These are phyloP conservation scores for Anthopleura xanthogrammica DNA, from an alignment of 92 coral and sea anemone genomes.

Conservation along the genomic window DNA sequence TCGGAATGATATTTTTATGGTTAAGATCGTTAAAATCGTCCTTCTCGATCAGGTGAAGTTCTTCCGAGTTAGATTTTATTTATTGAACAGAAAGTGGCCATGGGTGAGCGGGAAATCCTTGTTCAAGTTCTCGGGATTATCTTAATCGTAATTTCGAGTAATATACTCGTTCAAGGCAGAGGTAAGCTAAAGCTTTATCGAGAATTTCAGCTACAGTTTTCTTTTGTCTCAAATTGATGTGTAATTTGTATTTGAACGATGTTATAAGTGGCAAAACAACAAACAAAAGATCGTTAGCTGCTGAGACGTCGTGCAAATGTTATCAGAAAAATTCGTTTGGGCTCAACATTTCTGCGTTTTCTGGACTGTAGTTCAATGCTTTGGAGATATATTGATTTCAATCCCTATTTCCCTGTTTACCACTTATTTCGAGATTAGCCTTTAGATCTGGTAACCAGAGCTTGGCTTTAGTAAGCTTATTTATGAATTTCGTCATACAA, in stretches of 20 bases:
- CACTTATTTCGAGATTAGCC: too few species aligned
- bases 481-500: too few species aligned
- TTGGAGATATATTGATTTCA: too few species aligned
- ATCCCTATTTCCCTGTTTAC: too few species aligned
- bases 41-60: neutral
- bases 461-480: too few species aligned
- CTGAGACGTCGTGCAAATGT: neutral
- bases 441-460: too few species aligned
- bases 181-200: slow-evolving; percentile 3
- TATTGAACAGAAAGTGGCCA: neutral
- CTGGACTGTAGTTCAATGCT: too few species aligned
- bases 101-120: slow-evolving; percentile 36
- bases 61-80: neutral
- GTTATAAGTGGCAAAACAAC: neutral
- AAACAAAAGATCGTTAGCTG: neutral
- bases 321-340: neutral
- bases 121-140: slow-evolving; percentile 11
- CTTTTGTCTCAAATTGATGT: neutral
- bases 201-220: too few species aligned
- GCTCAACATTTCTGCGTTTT: too few species aligned
- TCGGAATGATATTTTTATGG: slow-evolving; percentile 10
- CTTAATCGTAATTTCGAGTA: neutral
- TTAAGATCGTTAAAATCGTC: neutral
- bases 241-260: neutral
- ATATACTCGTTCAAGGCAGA: neutral